A percentile compares a stretch with the other conserved stretches of the same genome.
These are phyloP conservation scores for Drosophila kurseongensis DNA, from an alignment of 1,140 invertebrate genomes.

Conservation along the genomic window DNA sequence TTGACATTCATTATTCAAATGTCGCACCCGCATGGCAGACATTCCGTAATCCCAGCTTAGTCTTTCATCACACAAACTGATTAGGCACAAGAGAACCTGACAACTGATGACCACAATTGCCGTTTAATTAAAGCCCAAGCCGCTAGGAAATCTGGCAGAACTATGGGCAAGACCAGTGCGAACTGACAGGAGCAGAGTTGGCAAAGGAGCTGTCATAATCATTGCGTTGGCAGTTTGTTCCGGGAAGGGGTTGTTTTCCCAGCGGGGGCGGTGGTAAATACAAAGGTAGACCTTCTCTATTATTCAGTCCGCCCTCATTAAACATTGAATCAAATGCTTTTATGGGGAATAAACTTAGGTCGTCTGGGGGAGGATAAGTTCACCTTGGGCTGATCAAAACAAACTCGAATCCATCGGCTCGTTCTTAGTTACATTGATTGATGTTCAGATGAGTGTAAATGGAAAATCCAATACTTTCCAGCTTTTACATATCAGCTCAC, in stretches of 20 bases:
- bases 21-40: conserved; percentile 50
- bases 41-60: conserved; percentile 59
- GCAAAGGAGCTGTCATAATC: conserved; percentile 58
- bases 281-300: conserved; percentile 31
- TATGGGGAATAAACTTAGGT: conserved; percentile 14
- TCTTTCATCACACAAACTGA: conserved; percentile 66
- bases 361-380: neutral
- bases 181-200: conserved; percentile 31
- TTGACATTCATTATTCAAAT: conserved; percentile 73
- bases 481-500: no score
- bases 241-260: conserved; percentile 16
- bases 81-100: conserved; percentile 48
- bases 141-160: conserved; percentile 13
- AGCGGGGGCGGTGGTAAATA: conserved; percentile 2
- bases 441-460: conserved; percentile 19
- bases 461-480: neutral
- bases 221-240: conserved; percentile 3
- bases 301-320: conserved; percentile 56
- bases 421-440: conserved; percentile 20
- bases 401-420: conserved; percentile 4
- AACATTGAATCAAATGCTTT: conserved; percentile 55
- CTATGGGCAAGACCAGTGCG: conserved; percentile 21
- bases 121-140: conserved; percentile 64
- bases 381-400: conserved; percentile 26
- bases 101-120: conserved; percentile 55